These are phyloP conservation scores for Caranx ignobilis DNA, from an alignment of 2,113 vertebrate genomes.

Conservation along the genomic window DNA sequence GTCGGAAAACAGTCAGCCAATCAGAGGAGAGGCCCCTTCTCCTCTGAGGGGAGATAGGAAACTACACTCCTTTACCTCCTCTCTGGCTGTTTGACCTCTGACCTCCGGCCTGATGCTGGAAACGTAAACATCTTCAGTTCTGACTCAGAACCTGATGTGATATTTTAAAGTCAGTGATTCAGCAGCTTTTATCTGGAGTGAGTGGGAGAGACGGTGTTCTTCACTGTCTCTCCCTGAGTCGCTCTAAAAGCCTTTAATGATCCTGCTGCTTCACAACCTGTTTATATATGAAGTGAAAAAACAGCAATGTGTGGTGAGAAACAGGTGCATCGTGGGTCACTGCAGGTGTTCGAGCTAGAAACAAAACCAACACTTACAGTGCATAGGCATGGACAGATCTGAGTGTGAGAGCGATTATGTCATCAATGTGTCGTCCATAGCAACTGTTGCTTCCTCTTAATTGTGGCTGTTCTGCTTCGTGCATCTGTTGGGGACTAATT, in stretches of 20 bases:
- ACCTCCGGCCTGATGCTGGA: not conserved
- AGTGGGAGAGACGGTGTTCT: slow-evolving; percentile 6
- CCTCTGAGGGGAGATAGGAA: too few species aligned
- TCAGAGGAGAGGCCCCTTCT: too few species aligned
- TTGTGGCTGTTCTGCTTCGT: too few species aligned
- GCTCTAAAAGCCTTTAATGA: slow-evolving; percentile 56
- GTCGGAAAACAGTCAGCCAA: too few species aligned
- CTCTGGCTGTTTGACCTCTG: not conserved
- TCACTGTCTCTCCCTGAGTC: slow-evolving; percentile 44
- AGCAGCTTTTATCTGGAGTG: slow-evolving; percentile 33
- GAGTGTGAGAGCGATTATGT: too few species aligned
- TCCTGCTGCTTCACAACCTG: slow-evolving; percentile 21
- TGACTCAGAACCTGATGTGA: not conserved
- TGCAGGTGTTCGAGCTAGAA: not conserved
- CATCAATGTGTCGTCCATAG: too few species aligned
- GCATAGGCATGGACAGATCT: too few species aligned
- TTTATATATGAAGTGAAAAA: slow-evolving; percentile 47
- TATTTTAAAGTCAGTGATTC: slow-evolving; percentile 33
- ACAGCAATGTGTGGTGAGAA: not conserved
- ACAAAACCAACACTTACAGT: too few species aligned
- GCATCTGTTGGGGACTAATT: not conserved
- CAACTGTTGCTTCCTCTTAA: too few species aligned
- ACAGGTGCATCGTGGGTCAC: slow-evolving; percentile 41
- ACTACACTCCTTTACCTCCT: too few species aligned
- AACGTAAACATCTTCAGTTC: too few species aligned